These are phyloP conservation scores for Nesospiza acunhae DNA, from an alignment of 2,113 vertebrate genomes.

Conservation along the genomic window DNA sequence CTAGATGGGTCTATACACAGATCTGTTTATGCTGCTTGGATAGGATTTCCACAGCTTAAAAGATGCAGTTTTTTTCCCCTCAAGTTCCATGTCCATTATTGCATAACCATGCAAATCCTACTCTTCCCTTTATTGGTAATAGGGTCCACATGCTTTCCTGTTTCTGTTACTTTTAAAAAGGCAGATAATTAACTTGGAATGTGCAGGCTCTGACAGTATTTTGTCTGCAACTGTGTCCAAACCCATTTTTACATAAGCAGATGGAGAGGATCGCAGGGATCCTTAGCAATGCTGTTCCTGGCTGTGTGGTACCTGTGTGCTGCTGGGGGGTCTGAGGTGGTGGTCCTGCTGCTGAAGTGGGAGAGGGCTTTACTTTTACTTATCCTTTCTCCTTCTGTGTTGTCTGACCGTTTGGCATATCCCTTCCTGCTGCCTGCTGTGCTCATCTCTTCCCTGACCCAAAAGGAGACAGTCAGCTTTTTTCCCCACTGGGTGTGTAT, in stretches of 20 bases:
- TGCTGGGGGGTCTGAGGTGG: neutral
- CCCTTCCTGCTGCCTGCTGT: neutral
- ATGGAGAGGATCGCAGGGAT: neutral
- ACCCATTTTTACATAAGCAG: neutral
- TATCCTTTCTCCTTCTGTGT: neutral
- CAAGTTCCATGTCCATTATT: neutral
- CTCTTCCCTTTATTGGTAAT: slow-evolving; percentile 1
- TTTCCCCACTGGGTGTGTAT: neutral
- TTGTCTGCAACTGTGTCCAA: neutral
- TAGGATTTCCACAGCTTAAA: slow-evolving; percentile 56
- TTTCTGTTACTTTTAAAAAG: neutral
- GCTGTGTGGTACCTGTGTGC: neutral
- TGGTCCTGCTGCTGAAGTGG: neutral
- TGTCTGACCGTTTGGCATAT: neutral
- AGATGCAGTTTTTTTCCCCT: neutral
- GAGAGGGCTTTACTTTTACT: neutral
- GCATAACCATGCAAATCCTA: neutral
- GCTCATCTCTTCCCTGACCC: neutral
- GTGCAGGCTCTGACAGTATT: neutral
- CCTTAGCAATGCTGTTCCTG: neutral
- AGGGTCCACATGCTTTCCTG: neutral
- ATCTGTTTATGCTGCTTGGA: slow-evolving; percentile 40
- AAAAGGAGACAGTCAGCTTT: neutral
- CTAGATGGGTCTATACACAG: slow-evolving; percentile 34
- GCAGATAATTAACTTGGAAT: neutral